These are phyloP conservation scores for Lepus timidus DNA, from an alignment of 2,113 vertebrate species.

Conservation along the genomic window DNA sequence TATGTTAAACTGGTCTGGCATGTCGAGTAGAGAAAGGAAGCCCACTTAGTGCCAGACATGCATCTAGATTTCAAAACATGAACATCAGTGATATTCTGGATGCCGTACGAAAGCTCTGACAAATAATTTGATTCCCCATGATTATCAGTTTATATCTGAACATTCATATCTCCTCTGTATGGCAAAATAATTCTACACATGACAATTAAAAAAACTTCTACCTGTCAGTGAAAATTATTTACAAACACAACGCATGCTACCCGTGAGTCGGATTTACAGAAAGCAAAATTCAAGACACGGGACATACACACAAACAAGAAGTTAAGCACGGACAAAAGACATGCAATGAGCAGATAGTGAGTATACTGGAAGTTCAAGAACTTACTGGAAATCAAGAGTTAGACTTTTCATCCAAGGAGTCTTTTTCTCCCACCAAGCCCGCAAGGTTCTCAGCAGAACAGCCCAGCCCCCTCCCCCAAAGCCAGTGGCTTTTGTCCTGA, in stretches of 20 bases:
- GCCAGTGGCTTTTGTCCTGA: constrained; percentile 83
- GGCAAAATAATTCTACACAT: constrained; percentile 43
- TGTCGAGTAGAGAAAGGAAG: constrained; percentile 82
- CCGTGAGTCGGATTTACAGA: constrained; percentile 41
- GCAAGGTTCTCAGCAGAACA: constrained; percentile 80
- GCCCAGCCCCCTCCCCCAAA: constrained; percentile 76
- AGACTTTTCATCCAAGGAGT: constrained; percentile 77
- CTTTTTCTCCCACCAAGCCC: constrained; percentile 86
- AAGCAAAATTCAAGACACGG: constrained; percentile 48
- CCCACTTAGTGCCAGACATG: constrained; percentile 57
- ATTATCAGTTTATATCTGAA: too few relatives aligned
- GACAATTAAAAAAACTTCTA: constrained; percentile 52
- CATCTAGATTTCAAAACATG: constrained; percentile 64
- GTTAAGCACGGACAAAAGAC: constrained; percentile 65
- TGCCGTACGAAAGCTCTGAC: constrained; percentile 66
- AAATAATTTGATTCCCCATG: constrained; percentile 66
- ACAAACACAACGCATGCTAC: constrained; percentile 59
- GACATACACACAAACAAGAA: neutral
- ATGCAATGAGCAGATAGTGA: constrained; percentile 73
- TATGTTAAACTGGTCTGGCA: constrained; percentile 84
- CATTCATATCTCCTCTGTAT: neutral
- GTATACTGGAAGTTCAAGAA: constrained; percentile 83
- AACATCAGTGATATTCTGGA: constrained; percentile 67
- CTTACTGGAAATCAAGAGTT: constrained; percentile 88
- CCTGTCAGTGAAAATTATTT: constrained; percentile 75